Evolutionary conservation across 2,888 invertebrate genomes (phyloP).

Genomic region (Anthophora plumipes): DNA sequence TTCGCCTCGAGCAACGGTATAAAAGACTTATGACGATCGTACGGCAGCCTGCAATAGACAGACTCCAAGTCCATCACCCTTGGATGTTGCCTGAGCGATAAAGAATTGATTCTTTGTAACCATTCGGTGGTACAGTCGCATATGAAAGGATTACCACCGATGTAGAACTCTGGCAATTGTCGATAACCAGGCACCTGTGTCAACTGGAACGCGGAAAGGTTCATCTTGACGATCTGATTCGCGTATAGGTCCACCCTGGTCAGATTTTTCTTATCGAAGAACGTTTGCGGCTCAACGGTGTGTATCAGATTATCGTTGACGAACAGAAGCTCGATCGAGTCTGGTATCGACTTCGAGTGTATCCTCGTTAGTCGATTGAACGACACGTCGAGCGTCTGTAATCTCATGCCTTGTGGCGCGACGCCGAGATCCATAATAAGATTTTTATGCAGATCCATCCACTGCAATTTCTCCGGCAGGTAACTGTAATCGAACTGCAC

Average conservation of each 20-base stretch:
- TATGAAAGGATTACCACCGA: constrained; percentile 96
- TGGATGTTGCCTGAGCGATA: constrained; percentile 94
- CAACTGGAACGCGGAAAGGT: constrained; percentile 94
- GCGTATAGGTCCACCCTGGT: constrained; percentile 96
- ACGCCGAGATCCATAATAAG: constrained; percentile 90
- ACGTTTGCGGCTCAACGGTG: constrained; percentile 94
- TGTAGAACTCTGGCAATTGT: constrained; percentile 94
- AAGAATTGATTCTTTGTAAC: constrained; percentile 95
- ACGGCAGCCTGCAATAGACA: constrained; percentile 94
- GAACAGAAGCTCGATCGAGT: constrained; percentile 93
- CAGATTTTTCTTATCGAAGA: constrained; percentile 94
- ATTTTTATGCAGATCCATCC: constrained; percentile 96
- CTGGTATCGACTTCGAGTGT: constrained; percentile 91
- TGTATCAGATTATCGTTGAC: constrained; percentile 95
- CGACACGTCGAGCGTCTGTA: constrained; percentile 95
- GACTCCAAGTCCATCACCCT: constrained; percentile 95
- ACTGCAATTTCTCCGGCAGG: constrained; percentile 92
- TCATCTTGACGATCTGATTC: constrained; percentile 95
- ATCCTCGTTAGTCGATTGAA: constrained; percentile 94
- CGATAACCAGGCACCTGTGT: constrained; percentile 91
- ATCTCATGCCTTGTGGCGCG: constrained; percentile 89
- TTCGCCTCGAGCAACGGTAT: constrained; percentile 94
- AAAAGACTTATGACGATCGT: constrained; percentile 93
- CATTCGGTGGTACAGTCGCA: constrained; percentile 98
- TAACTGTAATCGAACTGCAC: constrained; percentile 95